These are phyloP conservation scores for Girardinichthys multiradiatus DNA, from an alignment of 2,113 vertebrate species.

Conservation along the genomic window DNA sequence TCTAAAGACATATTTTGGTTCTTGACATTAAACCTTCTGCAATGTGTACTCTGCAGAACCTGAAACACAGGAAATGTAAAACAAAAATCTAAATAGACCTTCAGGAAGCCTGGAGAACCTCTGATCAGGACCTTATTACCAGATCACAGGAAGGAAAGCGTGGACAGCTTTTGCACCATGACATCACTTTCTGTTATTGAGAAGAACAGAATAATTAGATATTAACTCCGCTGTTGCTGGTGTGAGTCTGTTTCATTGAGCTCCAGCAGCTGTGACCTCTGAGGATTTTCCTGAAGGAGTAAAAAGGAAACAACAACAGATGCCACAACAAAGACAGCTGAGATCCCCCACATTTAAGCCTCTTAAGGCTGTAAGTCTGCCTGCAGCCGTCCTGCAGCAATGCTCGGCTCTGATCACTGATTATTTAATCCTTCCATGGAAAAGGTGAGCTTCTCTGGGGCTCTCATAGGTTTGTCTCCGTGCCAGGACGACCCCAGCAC, in stretches of 20 bases:
- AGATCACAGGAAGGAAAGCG: not conserved
- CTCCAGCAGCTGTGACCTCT: not conserved
- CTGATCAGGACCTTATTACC: too few relatives aligned
- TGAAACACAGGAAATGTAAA: too few relatives aligned
- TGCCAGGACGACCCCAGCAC: conserved; percentile 20
- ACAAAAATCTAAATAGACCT: too few relatives aligned
- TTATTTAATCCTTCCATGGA: conserved; percentile 68
- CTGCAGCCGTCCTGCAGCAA: conserved; percentile 23
- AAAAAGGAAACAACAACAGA: conserved; percentile 1
- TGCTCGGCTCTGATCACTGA: conserved; percentile 33
- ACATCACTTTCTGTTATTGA: not conserved
- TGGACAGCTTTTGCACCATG: too few relatives aligned
- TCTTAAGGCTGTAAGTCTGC: conserved; percentile 65
- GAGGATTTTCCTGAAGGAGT: not conserved
- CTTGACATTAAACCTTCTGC: too few relatives aligned
- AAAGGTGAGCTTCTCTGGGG: conserved; percentile 33
- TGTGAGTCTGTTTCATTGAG: not conserved
- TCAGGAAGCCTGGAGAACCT: not conserved
- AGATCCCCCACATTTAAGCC: conserved; percentile 66
- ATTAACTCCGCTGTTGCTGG: not conserved
- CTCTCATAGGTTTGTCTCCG: conserved; percentile 24
- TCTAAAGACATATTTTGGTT: too few relatives aligned
- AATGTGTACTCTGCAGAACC: too few relatives aligned
- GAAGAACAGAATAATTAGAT: too few relatives aligned
- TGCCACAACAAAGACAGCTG: conserved; percentile 57